Conservation (phyloP, 1,140 invertebrate genomes). For the Drosophila obscura region DNA sequence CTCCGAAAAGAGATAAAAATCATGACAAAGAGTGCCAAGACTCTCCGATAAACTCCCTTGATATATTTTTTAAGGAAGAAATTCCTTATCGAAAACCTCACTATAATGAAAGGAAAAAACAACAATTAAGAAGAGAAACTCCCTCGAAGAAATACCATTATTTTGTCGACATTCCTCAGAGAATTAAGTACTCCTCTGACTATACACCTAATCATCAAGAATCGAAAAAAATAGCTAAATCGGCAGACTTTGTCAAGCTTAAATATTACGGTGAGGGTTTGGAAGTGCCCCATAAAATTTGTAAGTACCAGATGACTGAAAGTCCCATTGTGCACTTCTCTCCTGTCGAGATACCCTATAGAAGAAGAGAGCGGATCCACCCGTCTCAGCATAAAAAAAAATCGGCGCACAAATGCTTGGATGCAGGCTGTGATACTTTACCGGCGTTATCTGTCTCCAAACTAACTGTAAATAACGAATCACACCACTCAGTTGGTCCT, state of each 20-base stretch:
- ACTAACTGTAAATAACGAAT: not conserved
- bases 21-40: too few relatives aligned
- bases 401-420: not conserved
- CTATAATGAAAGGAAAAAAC: not conserved
- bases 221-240: not conserved
- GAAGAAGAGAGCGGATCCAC: not conserved
- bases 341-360: slow-evolving; percentile 44
- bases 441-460: not conserved
- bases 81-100: not conserved
- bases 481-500: not conserved
- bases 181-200: too few relatives aligned
- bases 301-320: not conserved
- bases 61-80: not conserved
- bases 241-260: slow-evolving; percentile 13
- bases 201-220: not conserved
- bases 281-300: slow-evolving; percentile 47
- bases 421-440: slow-evolving; percentile 23
- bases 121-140: not conserved
- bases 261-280: not conserved
- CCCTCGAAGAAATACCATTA: not conserved
- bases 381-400: not conserved
- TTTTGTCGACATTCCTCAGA: not conserved
- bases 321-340: not conserved
- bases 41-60: not conserved
- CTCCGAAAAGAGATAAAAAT: not conserved